phyloP scores from a whole-genome alignment of 2,888 invertebrate genomes.

The Polymixis flavicincta region DNA sequence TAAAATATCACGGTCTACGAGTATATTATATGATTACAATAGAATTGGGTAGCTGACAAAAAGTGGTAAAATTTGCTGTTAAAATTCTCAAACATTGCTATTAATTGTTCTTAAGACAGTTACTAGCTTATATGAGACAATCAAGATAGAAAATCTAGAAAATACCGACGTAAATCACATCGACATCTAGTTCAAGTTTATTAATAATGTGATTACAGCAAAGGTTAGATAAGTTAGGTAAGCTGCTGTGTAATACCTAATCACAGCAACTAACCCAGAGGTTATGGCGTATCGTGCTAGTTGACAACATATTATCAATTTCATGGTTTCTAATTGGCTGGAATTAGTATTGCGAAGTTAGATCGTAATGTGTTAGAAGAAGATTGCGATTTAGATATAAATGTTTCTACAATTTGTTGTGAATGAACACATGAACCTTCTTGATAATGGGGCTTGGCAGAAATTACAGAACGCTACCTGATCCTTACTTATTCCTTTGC shows the following conservation, averaged over 20 bases:
- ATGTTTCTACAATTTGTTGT: background rate
- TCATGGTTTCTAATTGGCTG: conserved; percentile 36
- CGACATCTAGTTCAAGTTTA: conserved; percentile 33
- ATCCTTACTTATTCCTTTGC: too few species aligned
- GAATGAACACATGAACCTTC: too few species aligned
- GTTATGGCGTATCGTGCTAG: conserved; percentile 40
- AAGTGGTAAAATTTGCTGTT: too few species aligned
- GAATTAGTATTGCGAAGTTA: conserved; percentile 2
- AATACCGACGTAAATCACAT: background rate
- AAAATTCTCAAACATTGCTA: too few species aligned
- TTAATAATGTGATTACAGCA: conserved; percentile 31
- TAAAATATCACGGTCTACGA: too few species aligned
- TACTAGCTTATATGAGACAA: background rate
- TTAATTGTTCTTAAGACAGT: too few species aligned
- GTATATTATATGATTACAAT: too few species aligned
- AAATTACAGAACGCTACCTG: too few species aligned
- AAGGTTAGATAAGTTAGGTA: conserved; percentile 26
- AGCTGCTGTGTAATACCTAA: conserved; percentile 20
- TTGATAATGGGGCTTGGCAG: too few species aligned
- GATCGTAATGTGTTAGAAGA: conserved; percentile 6
- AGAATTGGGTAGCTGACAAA: too few species aligned
- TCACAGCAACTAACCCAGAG: conserved; percentile 37
- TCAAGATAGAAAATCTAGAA: conserved; percentile 1
- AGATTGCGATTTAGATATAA: background rate
- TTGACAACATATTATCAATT: conserved; percentile 41